Evolutionary conservation across 2,797 vertebrate species (phyloP), one percentile per base, ranked within the genome.

Genomic region (Mareca penelope): DNA sequence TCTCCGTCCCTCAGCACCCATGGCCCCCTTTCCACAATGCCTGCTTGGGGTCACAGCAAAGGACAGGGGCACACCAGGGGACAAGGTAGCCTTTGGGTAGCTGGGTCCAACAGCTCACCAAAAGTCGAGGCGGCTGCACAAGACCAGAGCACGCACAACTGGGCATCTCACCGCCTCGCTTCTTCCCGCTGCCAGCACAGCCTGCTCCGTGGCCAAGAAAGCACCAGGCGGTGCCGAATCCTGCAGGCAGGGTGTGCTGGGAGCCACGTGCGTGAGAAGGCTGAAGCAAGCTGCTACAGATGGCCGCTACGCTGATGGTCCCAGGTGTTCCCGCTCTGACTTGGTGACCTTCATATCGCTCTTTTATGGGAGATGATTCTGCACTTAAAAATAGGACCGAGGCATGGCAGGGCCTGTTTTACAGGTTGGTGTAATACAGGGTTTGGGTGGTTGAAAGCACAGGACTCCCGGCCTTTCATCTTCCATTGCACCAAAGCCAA

Each of bases 151-250:
- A 15, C 3, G 26, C 40, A 10, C 14, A 65, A 31, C 31, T 21
- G 17, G 12, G 18, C 61, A 31, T 42, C 40, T 64, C 28, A 42
- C 18, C 7, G 8, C 29, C 24, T 8, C 8, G 19, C 13, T 48
- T 48, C 24, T 35, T 29, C 15, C 33, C 35, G 2, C 2, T 6
- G 60, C 2, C 3, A 42, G 40, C 40, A 42, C 3, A 0, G 5
- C 3, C 12, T 12, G 24, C 6, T 57, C 31, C 2, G 4, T 12
- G 60, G 63, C 33, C 4, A 2, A 9, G 33, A 52, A 29, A 17
- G 31, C 0, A 0, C 2, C 6, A 28, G 5, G 16, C 10, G 17
- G n/a, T 21, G 29, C 9, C 0, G 0, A 42, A 39, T 40, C 53
- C n/a, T 12, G 35, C 17, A 10, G 44, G 31, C 3, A 10, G 21